Evolutionary conservation across 2,113 vertebrate genomes (phyloP), one percentile per base, ranked within the genome.

Genomic region (Chitala chitala): DNA sequence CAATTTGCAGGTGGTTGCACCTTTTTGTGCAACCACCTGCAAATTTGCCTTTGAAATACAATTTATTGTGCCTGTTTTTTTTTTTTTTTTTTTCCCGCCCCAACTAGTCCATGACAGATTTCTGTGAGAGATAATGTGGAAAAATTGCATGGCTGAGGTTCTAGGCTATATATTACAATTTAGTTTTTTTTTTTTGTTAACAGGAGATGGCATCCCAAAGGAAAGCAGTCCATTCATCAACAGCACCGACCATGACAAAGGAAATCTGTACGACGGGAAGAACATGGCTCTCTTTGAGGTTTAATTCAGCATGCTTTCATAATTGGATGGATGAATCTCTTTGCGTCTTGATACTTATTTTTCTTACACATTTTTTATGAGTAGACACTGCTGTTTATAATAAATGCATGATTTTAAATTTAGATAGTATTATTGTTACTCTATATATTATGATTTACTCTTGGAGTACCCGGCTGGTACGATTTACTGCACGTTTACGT

Each of bases 231-330:
- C 94, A 0, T 97, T 97, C 72, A 93, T 98, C 81, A 88, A 89
- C 79, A 93, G 76, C 78, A 85, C 86, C 1, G 93, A 95, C 24
- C 65, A 76, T 58, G 93, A 94, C 73, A 87, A 84, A 71, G 90
- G 84, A 76, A 94, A 84, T 29, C 78, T 79, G 9, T 94, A 93
- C 0, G 94, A 98, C 82, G 94, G 96, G 69, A 98, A 94, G 86
- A 98, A 95, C 88, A 94, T 98, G 96, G 95, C 95, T 17, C 91
- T 98, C 1, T 98, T 98, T 82, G 96, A 98, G 94, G 96, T 95
- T 87, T 86, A 2, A 51, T 51, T 24, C 44, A 48, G 24, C n/a
- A 69, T 0, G 22, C 50, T n/a, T n/a, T n/a, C n/a, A n/a, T n/a
- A n/a, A n/a, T n/a, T n/a, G n/a, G 24, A 50, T 26, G 64, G 12